Base-by-base conservation (phyloP, 1,140 invertebrate species). In the Tetramorium alpestre region DNA sequence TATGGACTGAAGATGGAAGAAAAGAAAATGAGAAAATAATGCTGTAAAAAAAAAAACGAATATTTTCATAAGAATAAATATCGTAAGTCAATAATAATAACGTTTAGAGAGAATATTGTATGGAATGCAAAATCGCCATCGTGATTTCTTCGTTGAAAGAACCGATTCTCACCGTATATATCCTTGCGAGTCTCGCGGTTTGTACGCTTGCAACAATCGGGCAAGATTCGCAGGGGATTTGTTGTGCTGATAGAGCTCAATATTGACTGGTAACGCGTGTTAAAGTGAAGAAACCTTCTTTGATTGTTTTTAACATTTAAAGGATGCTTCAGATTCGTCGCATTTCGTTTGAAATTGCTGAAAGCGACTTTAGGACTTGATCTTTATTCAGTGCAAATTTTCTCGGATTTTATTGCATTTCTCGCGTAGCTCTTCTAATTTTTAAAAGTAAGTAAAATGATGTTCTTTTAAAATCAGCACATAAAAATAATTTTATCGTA, bases 61-160 rank as follows among this genome's bases (percentile, higher is more conserved):
- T 95, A 95, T 95, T 95, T 95, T 95, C 95, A 92, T 95, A 95
- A 94, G 93, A 89, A 82, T 81, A 91, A 92, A 94, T 93, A 93
- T 92, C 94, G 73, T 95, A 95, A 95, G 94, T 95, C 94, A 94
- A 95, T 95, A 95, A 93, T 93, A 89, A 87, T 84, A 87, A 88
- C 44, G 47, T 70, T 44, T 76, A 88, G 87, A 86, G 86, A 89
- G 76, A 85, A 80, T 75, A 84, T 70, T 84, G 69, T 84, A 49
- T 87, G 67, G 44, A 87, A 82, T 78, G 38, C 58, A 72, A 33
- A 33, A 72, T 10, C 38, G 56, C 56, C 85, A 73, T 72, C 58
- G 73, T 51, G 41, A 87, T 82, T 86, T 77, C 75, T 80, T 80
- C 60, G 76, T 49, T 80, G 64, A 69, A 80, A 78, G 51, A 82